A percentile compares a stretch with the other conserved stretches of the same genome.
Evolutionary conservation across 2,888 invertebrate species (phyloP).

Genomic region (Philhelius pedissequus): DNA sequence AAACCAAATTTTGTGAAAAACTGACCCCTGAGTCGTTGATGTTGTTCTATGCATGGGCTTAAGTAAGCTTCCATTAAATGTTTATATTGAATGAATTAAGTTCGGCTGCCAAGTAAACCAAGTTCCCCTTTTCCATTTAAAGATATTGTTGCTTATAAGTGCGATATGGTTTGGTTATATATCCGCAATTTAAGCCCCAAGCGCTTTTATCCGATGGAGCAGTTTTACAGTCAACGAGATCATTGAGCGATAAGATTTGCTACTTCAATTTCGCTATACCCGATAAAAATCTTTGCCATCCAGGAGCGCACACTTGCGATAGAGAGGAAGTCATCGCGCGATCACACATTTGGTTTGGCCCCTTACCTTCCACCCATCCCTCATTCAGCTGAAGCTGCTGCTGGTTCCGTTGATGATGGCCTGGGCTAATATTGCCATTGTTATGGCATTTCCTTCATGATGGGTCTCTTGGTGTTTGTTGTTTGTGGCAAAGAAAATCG

Average conservation of each 20-base stretch:
- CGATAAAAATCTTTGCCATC: constrained; percentile 59
- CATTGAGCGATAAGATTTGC: constrained; percentile 68
- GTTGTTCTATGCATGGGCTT: no score
- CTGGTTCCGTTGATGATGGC: background rate
- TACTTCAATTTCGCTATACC: constrained; percentile 63
- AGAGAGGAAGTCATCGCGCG: constrained; percentile 50
- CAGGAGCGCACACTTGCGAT: constrained; percentile 37
- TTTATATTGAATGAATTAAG: constrained; percentile 37
- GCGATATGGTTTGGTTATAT: constrained; percentile 63
- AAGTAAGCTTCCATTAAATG: no score
- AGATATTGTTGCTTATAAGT: constrained; percentile 21
- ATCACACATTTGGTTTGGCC: constrained; percentile 36
- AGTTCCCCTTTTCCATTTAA: background rate
- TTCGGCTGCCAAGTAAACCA: constrained; percentile 33
- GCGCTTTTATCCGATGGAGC: constrained; percentile 60
- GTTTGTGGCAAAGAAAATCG: constrained; percentile 17
- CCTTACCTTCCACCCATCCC: constrained; percentile 17
- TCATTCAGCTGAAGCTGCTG: background rate
- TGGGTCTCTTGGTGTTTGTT: background rate
- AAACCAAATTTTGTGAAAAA: no score
- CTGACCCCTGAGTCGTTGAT: no score
- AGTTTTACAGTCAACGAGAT: constrained; percentile 68
- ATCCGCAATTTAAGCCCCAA: constrained; percentile 41
- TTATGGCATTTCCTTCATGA: background rate
- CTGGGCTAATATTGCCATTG: background rate